Conservation (phyloP, 2,113 vertebrate genomes). For the Lonchura striata region DNA sequence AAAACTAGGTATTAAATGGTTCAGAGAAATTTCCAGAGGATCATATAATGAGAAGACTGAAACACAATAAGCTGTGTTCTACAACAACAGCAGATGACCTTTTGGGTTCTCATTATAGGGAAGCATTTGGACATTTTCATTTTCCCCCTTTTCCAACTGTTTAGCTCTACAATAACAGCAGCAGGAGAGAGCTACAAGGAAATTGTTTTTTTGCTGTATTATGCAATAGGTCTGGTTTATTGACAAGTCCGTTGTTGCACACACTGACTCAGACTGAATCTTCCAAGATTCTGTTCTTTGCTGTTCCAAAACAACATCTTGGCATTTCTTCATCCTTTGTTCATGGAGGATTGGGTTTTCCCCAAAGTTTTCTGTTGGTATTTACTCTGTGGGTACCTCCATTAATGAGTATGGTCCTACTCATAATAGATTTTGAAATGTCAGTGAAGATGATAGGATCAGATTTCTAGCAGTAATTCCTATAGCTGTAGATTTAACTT, state of each 20-base stretch:
- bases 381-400: background rate
- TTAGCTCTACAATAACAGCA: conserved; percentile 23
- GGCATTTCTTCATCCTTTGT: conserved; percentile 49
- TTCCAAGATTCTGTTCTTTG: conserved; percentile 17
- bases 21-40: background rate
- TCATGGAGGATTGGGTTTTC: background rate
- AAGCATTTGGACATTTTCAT: conserved; percentile 18
- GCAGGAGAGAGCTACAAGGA: conserved; percentile 49
- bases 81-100: background rate
- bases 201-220: conserved; percentile 4
- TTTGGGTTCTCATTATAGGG: conserved; percentile 20
- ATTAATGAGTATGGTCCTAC: background rate
- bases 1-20: background rate
- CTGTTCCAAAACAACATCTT: conserved; percentile 30
- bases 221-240: conserved; percentile 62
- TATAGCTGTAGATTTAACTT: background rate
- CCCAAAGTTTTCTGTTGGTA: background rate
- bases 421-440: background rate
- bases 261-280: conserved; percentile 29
- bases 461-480: background rate
- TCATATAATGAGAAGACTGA: background rate
- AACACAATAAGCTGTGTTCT: background rate
- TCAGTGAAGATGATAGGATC: background rate
- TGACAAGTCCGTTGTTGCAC: conserved; percentile 18
- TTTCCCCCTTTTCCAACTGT: background rate